phyloP scores from a whole-genome alignment of 2,797 vertebrate species.

The Sarcophilus harrisii region DNA sequence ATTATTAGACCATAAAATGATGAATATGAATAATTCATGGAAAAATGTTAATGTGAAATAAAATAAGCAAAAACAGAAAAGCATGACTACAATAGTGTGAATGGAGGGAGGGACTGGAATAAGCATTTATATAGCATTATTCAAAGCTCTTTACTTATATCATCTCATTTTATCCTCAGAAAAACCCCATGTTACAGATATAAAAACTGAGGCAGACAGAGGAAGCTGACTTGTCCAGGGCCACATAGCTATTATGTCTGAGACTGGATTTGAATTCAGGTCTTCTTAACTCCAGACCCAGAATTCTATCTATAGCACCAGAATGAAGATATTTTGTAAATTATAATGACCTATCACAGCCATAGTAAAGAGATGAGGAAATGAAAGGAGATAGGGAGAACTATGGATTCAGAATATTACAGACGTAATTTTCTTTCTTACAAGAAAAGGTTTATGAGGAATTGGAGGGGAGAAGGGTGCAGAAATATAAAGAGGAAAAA shows the following conservation, averaged over 20 bases:
- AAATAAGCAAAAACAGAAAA: no score
- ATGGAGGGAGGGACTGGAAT: background rate
- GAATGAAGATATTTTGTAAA: background rate
- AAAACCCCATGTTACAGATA: background rate
- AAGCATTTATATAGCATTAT: background rate
- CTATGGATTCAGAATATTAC: background rate
- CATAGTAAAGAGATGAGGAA: background rate
- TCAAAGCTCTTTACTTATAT: background rate
- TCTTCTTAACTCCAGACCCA: background rate
- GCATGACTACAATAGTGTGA: no score
- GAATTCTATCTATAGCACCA: background rate
- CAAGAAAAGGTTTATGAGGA: background rate
- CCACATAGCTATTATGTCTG: background rate
- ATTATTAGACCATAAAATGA: no score
- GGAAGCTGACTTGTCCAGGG: background rate
- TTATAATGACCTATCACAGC: background rate
- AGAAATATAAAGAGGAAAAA: background rate
- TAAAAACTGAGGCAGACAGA: background rate
- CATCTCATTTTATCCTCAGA: background rate
- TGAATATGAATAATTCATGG: no score
- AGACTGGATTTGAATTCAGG: background rate
- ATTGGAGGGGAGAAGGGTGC: background rate
- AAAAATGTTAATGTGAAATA: no score
- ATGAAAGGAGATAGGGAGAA: background rate
- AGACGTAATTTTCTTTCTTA: background rate